Base-by-base conservation (phyloP, 2,113 vertebrate genomes). In the Alectura lathami region DNA sequence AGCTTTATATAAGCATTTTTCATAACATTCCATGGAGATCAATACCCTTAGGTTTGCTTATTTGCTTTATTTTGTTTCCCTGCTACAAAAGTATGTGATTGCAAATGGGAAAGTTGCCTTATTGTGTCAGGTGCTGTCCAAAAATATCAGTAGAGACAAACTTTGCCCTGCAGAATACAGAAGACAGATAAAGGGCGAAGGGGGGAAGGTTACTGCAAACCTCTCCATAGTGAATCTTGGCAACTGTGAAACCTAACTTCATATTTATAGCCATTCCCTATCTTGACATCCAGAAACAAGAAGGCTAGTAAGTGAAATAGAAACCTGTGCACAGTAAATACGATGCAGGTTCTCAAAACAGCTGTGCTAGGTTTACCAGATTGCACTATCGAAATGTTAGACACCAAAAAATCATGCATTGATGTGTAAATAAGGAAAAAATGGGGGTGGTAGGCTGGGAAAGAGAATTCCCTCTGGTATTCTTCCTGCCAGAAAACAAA, bases 401-500 rank as follows among this genome's bases (percentile, higher is more conserved):
- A 47, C 64, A 70, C 89, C 80, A 51, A 92, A 94, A 91, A 82
- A 47, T 42, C 82, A 40, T 78, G 51, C 93, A 79, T 48, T 74
- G 79, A 68, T 92, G 86, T 72, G 92, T 64, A 91, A 93, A 88
- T 94, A 85, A 79, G 60, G 77, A 26, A 18, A 63, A 84, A 95
- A 93, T 70, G 75, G 62, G 87, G 91, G 92, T 94, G 91, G 94
- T 62, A 94, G 86, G 82, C 82, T 95, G 91, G 95, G 93, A 96
- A 96, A 83, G 81, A 93, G 94, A 93, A 97, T 97, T 97, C 96
- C 96, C 94, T 95, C 78, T 96, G 91, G 92, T 95, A 94, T 89
- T 88, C 91, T 94, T 97, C 93, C 89, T 96, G 95, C 87, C 94
- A 96, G 92, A 95, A 96, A 92, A 93, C 91, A 97, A 92, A 96